Conservation (phyloP, 1,140 invertebrate species). For the Camponotus floridanus region DNA sequence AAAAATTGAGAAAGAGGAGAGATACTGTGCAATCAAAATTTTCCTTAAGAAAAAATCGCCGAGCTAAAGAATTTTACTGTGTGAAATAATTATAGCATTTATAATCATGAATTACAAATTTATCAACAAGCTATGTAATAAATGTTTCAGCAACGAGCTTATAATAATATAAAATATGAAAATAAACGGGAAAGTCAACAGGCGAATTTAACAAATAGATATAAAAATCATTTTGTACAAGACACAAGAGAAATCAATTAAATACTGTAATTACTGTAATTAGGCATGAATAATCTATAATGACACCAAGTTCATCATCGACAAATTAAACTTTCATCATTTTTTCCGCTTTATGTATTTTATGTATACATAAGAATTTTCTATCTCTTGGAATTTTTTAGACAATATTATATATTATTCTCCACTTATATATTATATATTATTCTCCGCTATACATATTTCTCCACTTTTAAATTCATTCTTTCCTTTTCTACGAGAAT, state of each 20-base stretch:
- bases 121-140: slow-evolving; percentile 37
- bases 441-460: too few species aligned
- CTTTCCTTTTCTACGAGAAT: background rate
- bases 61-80: slow-evolving; percentile 36
- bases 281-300: background rate
- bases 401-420: background rate
- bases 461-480: background rate
- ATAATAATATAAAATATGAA: slow-evolving; percentile 5
- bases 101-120: slow-evolving; percentile 44
- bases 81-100: slow-evolving; percentile 37
- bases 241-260: slow-evolving; percentile 22
- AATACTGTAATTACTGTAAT: background rate
- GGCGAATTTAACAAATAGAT: slow-evolving; percentile 13
- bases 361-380: background rate
- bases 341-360: background rate
- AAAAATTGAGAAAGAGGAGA: slow-evolving; percentile 7
- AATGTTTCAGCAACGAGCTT: slow-evolving; percentile 11
- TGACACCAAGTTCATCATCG: background rate
- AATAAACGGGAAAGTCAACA: slow-evolving; percentile 16
- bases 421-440: background rate
- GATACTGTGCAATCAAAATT: slow-evolving; percentile 35
- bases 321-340: slow-evolving; percentile 1
- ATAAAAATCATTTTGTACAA: background rate
- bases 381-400: background rate
- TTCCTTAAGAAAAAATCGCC: slow-evolving; percentile 12